These are phyloP conservation scores for Brachymystax lenok DNA, from an alignment of 2,797 vertebrate species.

Conservation along the genomic window DNA sequence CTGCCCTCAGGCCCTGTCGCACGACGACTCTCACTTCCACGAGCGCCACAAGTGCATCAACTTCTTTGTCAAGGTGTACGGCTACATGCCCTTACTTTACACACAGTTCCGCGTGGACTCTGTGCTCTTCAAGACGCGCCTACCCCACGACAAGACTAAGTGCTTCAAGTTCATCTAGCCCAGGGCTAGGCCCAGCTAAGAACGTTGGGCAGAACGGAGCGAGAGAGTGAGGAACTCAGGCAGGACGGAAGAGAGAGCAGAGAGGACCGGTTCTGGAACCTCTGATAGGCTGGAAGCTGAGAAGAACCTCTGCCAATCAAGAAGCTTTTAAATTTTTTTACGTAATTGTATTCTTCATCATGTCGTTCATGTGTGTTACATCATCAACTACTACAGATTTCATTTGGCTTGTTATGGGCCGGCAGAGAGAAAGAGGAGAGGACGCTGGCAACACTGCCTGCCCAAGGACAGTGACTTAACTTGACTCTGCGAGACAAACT, in stretches of 20 bases:
- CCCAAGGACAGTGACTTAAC: neutral
- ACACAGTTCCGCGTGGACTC: conserved; percentile 98
- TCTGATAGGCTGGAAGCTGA: conserved; percentile 42
- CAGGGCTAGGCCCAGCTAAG: conserved; percentile 19
- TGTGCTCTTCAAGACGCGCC: conserved; percentile 96
- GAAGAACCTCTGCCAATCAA: conserved; percentile 53
- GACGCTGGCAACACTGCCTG: neutral
- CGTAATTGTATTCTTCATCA: neutral
- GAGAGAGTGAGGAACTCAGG: conserved; percentile 27
- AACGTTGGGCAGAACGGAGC: conserved; percentile 29
- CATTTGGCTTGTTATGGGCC: conserved; percentile 53
- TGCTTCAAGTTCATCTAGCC: conserved; percentile 99
- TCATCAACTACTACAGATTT: conserved; percentile 77
- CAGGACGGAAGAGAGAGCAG: conserved; percentile 16
- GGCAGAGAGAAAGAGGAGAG: conserved; percentile 45
- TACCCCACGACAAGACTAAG: conserved; percentile 98
- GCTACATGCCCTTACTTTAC: conserved; percentile 98
- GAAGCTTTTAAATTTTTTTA: conserved; percentile 51
- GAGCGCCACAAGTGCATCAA: conserved; percentile 99
- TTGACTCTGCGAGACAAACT: conserved; percentile 22
- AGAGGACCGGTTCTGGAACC: conserved; percentile 25
- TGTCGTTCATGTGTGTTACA: conserved; percentile 51
- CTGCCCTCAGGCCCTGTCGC: conserved; percentile 96
- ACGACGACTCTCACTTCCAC: conserved; percentile 98
- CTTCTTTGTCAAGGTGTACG: conserved; percentile 98